Evolutionary conservation across 1,140 invertebrate genomes (phyloP).

Genomic region (Penaeus chinensis): DNA sequence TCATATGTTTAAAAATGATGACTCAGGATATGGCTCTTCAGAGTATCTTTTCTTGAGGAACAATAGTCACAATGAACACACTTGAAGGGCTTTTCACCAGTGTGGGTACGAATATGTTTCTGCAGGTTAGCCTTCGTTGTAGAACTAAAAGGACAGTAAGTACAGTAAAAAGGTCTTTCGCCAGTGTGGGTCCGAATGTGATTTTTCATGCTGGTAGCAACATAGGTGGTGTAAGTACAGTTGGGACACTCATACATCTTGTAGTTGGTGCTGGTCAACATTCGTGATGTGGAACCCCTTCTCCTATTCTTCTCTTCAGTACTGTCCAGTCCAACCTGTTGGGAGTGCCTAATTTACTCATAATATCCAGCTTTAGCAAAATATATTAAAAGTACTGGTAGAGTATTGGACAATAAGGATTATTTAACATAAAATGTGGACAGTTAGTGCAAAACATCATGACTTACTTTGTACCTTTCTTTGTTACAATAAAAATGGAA

Average conservation of each 20-base stretch:
- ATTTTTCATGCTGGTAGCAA: slow-evolving; percentile 30
- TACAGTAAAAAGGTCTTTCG: slow-evolving; percentile 23
- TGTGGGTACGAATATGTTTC: slow-evolving; percentile 35
- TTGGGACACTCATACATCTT: slow-evolving; percentile 22
- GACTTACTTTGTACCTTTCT: too few relatives aligned
- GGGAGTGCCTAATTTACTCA: slow-evolving; percentile 31
- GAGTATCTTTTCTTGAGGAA: too few relatives aligned
- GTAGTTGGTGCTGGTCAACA: background rate
- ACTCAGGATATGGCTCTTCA: too few relatives aligned
- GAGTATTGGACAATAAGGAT: too few relatives aligned
- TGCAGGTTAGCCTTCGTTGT: slow-evolving; percentile 29
- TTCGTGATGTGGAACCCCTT: background rate
- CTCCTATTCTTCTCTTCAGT: slow-evolving; percentile 14
- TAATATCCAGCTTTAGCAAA: too few relatives aligned
- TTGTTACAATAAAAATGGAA: too few relatives aligned
- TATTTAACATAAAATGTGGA: too few relatives aligned
- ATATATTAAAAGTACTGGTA: too few relatives aligned
- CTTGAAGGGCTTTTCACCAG: too few relatives aligned
- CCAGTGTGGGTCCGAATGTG: slow-evolving; percentile 36
- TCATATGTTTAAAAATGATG: too few relatives aligned
- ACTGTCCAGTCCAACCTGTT: slow-evolving; percentile 37
- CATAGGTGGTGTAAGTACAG: slow-evolving; percentile 30
- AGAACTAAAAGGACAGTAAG: slow-evolving; percentile 9
- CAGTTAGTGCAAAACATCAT: too few relatives aligned
- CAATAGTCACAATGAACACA: too few relatives aligned